phyloP scores from a whole-genome alignment of 2,113 vertebrate genomes.

The Phalacrocorax carbo region DNA sequence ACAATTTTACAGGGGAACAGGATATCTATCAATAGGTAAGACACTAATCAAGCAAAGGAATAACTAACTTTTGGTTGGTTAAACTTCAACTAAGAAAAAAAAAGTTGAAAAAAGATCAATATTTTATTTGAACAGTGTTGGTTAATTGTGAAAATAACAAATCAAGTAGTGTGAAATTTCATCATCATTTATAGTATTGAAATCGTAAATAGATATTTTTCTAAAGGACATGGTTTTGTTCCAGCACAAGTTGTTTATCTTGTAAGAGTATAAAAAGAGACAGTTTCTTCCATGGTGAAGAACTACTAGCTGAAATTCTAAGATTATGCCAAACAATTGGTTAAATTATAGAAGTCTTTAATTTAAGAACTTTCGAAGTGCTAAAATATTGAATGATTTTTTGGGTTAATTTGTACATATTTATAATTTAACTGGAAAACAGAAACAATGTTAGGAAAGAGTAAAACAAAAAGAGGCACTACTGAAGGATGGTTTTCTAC shows the following conservation, averaged over 20 bases:
- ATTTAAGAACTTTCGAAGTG: neutral
- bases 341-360: neutral
- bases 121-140: neutral
- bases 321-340: neutral
- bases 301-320: neutral
- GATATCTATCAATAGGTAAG: neutral
- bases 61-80: neutral
- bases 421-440: neutral
- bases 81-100: neutral
- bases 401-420: fast-evolving
- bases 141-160: neutral
- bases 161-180: neutral
- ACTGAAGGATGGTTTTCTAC: neutral
- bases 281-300: neutral
- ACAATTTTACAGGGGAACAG: neutral
- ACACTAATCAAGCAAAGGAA: neutral
- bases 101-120: neutral
- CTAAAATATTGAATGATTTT: neutral
- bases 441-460: neutral
- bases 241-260: neutral
- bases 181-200: neutral
- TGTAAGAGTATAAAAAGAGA: neutral
- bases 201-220: neutral
- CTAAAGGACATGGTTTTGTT: neutral
- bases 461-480: neutral